These are phyloP conservation scores for Macrotis lagotis DNA, from an alignment of 2,113 vertebrate genomes.

Conservation along the genomic window DNA sequence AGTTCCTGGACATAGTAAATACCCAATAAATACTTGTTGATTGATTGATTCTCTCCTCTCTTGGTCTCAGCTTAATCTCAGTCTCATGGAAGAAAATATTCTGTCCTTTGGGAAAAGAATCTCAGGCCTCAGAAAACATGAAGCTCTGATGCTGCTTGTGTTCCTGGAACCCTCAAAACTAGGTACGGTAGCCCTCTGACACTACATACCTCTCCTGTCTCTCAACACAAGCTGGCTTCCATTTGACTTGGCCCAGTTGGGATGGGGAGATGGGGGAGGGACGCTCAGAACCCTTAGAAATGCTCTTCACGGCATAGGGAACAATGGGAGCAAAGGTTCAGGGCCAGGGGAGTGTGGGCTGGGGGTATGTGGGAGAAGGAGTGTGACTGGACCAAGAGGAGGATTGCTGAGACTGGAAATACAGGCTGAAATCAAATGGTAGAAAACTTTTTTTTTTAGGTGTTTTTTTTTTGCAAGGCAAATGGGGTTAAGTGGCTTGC, in stretches of 20 bases:
- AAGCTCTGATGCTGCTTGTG: neutral
- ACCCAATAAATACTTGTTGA: neutral
- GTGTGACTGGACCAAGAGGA: neutral
- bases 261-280: neutral
- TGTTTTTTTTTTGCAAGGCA: too few species aligned
- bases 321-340: neutral
- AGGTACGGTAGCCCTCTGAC: neutral
- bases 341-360: neutral
- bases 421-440: neutral
- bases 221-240: neutral
- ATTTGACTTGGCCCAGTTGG: neutral
- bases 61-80: neutral
- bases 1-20: neutral
- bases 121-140: neutral
- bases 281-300: neutral
- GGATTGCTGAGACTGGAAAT: neutral
- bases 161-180: neutral
- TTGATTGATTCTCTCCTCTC: neutral
- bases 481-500: too few species aligned
- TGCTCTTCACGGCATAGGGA: neutral
- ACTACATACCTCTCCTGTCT: neutral
- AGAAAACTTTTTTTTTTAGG: too few species aligned
- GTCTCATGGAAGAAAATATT: neutral
- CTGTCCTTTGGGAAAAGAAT: neutral
- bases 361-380: neutral